phyloP scores from a whole-genome alignment of 2,797 vertebrate genomes.

The Discoglossus pictus region DNA sequence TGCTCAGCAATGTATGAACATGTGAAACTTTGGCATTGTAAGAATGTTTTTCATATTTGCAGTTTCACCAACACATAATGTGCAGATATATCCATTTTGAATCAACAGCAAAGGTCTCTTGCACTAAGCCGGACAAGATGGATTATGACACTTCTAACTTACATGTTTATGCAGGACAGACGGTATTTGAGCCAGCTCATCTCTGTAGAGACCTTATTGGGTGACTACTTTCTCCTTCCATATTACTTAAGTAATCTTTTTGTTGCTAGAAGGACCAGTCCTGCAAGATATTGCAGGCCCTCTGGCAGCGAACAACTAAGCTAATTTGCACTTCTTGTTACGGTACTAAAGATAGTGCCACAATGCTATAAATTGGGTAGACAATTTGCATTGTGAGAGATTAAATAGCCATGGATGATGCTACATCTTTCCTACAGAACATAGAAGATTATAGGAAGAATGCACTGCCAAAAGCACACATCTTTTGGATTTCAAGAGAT shows the following conservation, averaged over 20 bases:
- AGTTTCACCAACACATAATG: too few species aligned
- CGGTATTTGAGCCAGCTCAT: too few species aligned
- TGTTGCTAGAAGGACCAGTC: not conserved
- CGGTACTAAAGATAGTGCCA: slow-evolving; percentile 12
- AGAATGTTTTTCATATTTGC: too few species aligned
- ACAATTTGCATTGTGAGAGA: not conserved
- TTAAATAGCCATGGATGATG: not conserved
- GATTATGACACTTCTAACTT: too few species aligned
- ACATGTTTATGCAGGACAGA: too few species aligned
- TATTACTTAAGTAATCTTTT: not conserved
- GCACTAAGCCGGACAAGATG: too few species aligned
- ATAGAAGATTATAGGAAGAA: slow-evolving; percentile 14
- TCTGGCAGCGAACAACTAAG: not conserved
- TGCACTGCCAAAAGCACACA: slow-evolving; percentile 19
- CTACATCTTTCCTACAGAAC: not conserved
- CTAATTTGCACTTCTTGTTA: slow-evolving; percentile 20
- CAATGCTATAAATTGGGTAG: not conserved
- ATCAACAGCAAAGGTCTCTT: too few species aligned
- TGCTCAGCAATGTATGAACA: not conserved
- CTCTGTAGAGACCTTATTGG: not conserved
- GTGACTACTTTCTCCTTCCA: not conserved
- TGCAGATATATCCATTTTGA: too few species aligned
- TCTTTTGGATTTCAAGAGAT: slow-evolving; percentile 4
- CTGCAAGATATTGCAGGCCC: not conserved
- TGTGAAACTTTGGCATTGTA: too few species aligned